Evolutionary conservation across 2,113 vertebrate genomes (phyloP), one percentile per base, ranked within the genome.

Genomic region (Stigmatopora nigra): DNA sequence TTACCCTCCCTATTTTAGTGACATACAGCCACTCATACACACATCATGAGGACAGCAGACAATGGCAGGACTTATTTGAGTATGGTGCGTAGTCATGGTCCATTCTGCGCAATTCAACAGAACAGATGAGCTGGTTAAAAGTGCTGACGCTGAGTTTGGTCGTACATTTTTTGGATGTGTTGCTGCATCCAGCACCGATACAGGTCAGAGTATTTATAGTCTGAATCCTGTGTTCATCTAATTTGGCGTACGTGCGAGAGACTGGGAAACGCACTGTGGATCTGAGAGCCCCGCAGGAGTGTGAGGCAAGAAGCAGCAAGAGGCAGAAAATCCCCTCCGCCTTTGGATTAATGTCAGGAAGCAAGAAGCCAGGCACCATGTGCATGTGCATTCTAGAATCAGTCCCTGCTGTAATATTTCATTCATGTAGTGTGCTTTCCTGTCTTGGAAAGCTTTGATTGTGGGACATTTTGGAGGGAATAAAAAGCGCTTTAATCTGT

Each of bases 291-390:
- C 82, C 84, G 84, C 76, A 86, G 83, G 86, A 80, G 85, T 82
- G 83, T 85, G 83, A 86, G 84, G 86, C 86, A 88, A 87, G 87
- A 86, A 83, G 78, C 85, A 86, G 87, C 84, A 86, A 88, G 87
- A 87, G 78, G 79, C 81, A 84, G 70, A 85, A 87, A 84, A 87
- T 86, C 82, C 83, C 82, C 36, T 64, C 79, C 79, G 82, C 78
- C 76, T 76, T 84, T 81, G 83, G 87, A 89, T 89, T 89, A 87
- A 78, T 85, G 84, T 89, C 84, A 89, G 76, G 78, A 65, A 76
- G 78, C 79, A 78, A 82, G 82, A 86, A 82, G 82, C 75, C 66
- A 47, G 70, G 76, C 82, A 69, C 46, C 71, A 67, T 73, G 79
- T 73, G 62, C 67, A 68, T 70, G 78, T 72, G 68, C 78, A 63